Percentiles rank a stretch among this genome's conserved stretches.
phyloP scores from a whole-genome alignment of 2,888 invertebrate species.

The Hypomecis atomaria region DNA sequence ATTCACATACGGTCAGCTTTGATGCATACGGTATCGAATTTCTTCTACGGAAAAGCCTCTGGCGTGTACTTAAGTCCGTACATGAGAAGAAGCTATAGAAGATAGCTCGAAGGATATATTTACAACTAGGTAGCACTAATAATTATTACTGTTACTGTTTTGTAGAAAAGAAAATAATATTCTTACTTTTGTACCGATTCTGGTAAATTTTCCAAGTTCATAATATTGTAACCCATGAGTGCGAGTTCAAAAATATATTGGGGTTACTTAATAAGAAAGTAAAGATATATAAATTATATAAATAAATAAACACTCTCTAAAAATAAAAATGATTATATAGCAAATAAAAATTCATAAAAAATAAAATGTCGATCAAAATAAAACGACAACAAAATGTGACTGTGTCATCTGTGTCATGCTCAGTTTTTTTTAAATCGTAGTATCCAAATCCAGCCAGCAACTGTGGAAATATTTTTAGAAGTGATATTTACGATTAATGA shows the following conservation, averaged over 20 bases:
- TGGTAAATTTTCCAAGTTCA: constrained; percentile 34
- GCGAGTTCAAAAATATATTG: background rate
- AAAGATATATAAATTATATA: background rate
- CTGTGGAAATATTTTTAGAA: no score
- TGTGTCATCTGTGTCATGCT: background rate
- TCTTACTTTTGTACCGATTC: constrained; percentile 33
- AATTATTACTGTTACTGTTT: no score
- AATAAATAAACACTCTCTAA: constrained; percentile 5
- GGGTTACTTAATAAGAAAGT: background rate
- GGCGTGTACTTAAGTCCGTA: no score
- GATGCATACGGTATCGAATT: no score
- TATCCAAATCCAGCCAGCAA: no score
- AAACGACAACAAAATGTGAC: background rate
- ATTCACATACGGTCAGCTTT: no score
- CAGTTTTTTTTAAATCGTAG: background rate
- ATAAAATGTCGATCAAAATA: background rate
- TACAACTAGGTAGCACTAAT: no score
- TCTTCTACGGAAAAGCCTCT: no score
- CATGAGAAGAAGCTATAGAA: no score
- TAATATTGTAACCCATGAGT: constrained; percentile 29
- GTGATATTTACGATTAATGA: no score
- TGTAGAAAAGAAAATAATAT: background rate
- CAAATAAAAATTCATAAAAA: background rate
- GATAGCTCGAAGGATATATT: no score
- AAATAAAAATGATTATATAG: constrained; percentile 2